Percentiles rank a stretch among this genome's conserved stretches.
These are phyloP conservation scores for Ichneumon xanthorius DNA, from an alignment of 2,888 invertebrate species.

Conservation along the genomic window DNA sequence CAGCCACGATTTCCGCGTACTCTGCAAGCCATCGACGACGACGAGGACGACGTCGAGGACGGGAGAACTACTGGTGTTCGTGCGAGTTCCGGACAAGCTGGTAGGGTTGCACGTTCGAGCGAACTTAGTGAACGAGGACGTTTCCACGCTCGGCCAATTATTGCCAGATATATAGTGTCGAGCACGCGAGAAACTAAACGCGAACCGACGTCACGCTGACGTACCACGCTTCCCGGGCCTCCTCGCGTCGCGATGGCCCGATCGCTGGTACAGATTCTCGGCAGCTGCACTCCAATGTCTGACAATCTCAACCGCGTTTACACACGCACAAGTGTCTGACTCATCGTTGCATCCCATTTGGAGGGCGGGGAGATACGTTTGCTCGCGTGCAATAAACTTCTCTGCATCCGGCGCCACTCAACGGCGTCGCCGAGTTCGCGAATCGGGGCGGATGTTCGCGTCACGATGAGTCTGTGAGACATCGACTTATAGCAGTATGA, in stretches of 20 bases:
- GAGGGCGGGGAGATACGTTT: constrained; percentile 33
- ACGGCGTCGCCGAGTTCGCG: constrained; percentile 10
- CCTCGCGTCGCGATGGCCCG: constrained; percentile 20
- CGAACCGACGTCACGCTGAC: constrained; percentile 51
- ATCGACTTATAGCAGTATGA: background rate
- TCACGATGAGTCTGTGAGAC: background rate
- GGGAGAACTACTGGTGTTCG: constrained; percentile 37
- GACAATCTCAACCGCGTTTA: constrained; percentile 37
- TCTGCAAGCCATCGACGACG: constrained; percentile 36
- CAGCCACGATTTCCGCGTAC: constrained; percentile 49
- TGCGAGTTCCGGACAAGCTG: background rate
- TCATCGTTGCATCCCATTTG: constrained; percentile 41
- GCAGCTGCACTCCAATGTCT: constrained; percentile 47
- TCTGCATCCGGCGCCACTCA: constrained; percentile 17
- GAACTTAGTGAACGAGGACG: constrained; percentile 25
- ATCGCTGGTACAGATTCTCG: constrained; percentile 36
- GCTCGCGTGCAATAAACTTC: constrained; percentile 35
- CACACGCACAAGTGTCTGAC: constrained; percentile 33
- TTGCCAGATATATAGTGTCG: constrained; percentile 41
- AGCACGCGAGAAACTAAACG: constrained; percentile 44
- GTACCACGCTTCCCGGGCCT: constrained; percentile 43
- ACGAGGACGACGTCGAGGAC: constrained; percentile 15
- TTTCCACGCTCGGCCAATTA: constrained; percentile 59
- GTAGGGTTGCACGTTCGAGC: constrained; percentile 30
- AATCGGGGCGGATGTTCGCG: background rate